These are phyloP conservation scores for Theropithecus gelada DNA, from an alignment of 2,113 vertebrate species.

Conservation along the genomic window DNA sequence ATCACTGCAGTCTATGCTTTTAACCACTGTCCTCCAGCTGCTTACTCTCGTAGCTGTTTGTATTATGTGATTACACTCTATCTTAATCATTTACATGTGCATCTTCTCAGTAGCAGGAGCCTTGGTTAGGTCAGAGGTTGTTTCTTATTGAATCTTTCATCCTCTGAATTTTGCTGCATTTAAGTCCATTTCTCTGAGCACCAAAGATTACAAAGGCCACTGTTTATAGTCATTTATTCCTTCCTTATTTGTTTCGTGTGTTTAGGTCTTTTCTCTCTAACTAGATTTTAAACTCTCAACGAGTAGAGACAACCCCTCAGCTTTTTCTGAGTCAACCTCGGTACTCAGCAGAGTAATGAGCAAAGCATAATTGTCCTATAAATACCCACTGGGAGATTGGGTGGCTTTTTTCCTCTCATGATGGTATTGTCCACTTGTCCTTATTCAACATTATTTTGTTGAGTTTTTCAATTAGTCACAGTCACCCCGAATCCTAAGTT, in stretches of 20 bases:
- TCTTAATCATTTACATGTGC: not conserved
- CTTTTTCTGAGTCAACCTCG: not conserved
- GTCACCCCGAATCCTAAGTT: not conserved
- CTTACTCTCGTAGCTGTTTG: not conserved
- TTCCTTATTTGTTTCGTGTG: not conserved
- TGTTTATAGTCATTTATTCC: not conserved
- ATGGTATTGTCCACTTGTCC: not conserved
- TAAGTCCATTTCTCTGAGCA: not conserved
- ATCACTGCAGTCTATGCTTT: not conserved
- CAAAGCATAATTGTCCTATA: not conserved
- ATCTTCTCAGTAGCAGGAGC: not conserved
- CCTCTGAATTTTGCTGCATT: not conserved
- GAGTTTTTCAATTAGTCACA: not conserved
- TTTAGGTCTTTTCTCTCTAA: slow-evolving; percentile 24
- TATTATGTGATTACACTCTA: not conserved
- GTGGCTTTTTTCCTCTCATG: not conserved
- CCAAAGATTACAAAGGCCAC: not conserved
- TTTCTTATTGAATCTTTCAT: not conserved
- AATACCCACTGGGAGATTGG: not conserved
- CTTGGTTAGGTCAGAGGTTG: not conserved
- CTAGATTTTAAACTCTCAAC: not conserved
- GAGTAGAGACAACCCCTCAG: not conserved
- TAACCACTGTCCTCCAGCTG: not conserved
- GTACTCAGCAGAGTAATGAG: not conserved
- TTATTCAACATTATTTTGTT: not conserved